Evolutionary conservation across 2,797 vertebrate species (phyloP).

Genomic region (Ficedula albicollis): DNA sequence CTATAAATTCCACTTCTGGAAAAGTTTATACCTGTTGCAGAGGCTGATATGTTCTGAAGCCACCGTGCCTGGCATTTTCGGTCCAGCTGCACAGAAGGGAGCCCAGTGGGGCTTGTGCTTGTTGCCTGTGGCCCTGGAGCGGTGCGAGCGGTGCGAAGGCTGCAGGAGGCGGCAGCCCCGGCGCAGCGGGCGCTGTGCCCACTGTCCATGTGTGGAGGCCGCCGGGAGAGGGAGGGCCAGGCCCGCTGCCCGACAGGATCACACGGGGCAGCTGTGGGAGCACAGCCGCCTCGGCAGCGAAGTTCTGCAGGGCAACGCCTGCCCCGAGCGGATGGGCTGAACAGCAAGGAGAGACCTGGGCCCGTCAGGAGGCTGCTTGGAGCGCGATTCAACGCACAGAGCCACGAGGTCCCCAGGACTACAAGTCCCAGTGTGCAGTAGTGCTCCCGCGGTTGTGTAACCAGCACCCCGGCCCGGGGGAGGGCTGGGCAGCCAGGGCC

Average conservation of each 20-base stretch:
- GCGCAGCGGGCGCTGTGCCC: neutral
- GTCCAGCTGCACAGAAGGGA: neutral
- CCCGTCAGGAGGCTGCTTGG: neutral
- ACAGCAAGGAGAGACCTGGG: too few species aligned
- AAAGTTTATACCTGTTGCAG: fast-evolving
- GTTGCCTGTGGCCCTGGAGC: fast-evolving
- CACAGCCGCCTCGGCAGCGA: fast-evolving
- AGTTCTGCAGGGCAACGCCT: fast-evolving
- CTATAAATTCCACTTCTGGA: neutral
- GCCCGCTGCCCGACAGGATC: fast-evolving
- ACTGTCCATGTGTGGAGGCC: fast-evolving
- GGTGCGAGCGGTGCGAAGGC: neutral
- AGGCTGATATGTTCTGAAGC: neutral
- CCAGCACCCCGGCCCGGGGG: neutral
- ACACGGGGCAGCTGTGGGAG: neutral
- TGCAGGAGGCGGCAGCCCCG: fast-evolving
- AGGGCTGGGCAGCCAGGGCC: neutral
- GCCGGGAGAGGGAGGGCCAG: neutral
- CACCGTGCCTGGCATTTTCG: fast-evolving
- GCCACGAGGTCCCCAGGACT: neutral
- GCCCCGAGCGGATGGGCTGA: neutral
- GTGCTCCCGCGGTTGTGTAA: neutral
- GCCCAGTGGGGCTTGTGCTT: fast-evolving
- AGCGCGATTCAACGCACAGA: fast-evolving
- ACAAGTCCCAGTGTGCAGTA: neutral